These are phyloP conservation scores for Rhodophaea formosa DNA, from an alignment of 2,888 invertebrate genomes.

Conservation along the genomic window DNA sequence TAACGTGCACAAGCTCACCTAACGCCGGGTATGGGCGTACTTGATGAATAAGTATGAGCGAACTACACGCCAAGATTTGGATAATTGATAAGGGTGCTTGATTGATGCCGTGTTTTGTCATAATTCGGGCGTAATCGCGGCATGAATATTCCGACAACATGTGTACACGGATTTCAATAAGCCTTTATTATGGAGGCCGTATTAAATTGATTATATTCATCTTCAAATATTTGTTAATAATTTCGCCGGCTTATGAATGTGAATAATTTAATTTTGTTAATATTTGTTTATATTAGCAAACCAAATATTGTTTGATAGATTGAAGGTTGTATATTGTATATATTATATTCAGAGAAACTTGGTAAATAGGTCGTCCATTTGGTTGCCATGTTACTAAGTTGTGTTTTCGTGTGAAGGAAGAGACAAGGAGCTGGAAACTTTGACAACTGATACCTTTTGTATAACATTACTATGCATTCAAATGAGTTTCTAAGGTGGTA, in stretches of 20 bases:
- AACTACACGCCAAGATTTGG: constrained; percentile 21
- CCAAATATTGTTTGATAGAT: too few species aligned
- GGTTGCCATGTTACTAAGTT: too few species aligned
- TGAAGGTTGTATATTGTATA: too few species aligned
- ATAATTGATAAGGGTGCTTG: constrained; percentile 23
- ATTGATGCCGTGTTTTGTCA: constrained; percentile 20
- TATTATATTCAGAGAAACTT: too few species aligned
- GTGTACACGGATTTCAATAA: constrained; percentile 5
- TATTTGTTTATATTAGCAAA: background rate
- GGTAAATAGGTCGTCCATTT: too few species aligned
- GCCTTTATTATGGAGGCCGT: constrained; percentile 4
- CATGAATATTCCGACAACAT: constrained; percentile 8
- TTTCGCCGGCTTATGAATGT: background rate
- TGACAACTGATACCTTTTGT: too few species aligned
- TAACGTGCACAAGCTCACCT: background rate
- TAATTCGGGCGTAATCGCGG: constrained; percentile 6
- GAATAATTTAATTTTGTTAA: background rate
- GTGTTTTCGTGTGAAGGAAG: too few species aligned
- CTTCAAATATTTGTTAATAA: constrained; percentile 18
- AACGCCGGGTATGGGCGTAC: background rate
- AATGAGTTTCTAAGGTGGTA: too few species aligned
- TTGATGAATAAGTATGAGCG: constrained; percentile 27
- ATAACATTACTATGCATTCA: too few species aligned
- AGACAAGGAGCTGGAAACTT: too few species aligned
- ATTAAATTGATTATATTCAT: background rate